Evolutionary conservation across 2,888 invertebrate species (phyloP), one percentile per base, ranked within the genome.

Genomic region (Petrolisthes cinctipes): DNA sequence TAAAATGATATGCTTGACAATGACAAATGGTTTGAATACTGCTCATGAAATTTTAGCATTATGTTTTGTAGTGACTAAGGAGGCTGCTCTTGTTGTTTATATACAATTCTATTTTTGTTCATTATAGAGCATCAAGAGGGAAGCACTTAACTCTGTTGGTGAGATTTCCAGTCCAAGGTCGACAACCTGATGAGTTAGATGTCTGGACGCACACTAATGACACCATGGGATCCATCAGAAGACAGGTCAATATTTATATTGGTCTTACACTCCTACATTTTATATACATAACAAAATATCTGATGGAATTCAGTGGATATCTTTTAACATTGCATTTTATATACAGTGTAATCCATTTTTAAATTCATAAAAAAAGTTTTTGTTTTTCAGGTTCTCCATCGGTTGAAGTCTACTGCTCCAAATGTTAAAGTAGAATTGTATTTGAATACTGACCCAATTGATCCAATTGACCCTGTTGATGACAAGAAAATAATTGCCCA

Each of bases 201-300:
- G 94, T 99, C 89, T 96, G 95, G 92, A 97, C 98, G 78, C 99
- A 99, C 93, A 96, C 96, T 89, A 98, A 99, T 93, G 98, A 99
- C 92, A 98, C 98, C 4, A 94, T 99, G 91, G 96, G 96, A 85
- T 96, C 97, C 66, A 94, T 98, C 90, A 95, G 98, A 91, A 94
- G 97, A 88, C 93, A 93, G 91, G 93, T 94, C 89, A 91, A 93
- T 3, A 68, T 80, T 23, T 23, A n/a, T 66, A 4, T 37, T 37
- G 37, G 2, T 37, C 37, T 37, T 37, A 20, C 14, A n/a, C 20
- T 75, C 17, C 51, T 81, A 68, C n/a, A 37, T 68, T 86, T 76
- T 51, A 57, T 71, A 51, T 78, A 51, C 17, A 51, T 51, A 78
- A 78, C 1, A 11, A 80, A n/a, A 56, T 54, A n/a, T 79, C 14